These are phyloP conservation scores for Pedetes capensis DNA, from an alignment of 2,113 vertebrate species.

Conservation along the genomic window DNA sequence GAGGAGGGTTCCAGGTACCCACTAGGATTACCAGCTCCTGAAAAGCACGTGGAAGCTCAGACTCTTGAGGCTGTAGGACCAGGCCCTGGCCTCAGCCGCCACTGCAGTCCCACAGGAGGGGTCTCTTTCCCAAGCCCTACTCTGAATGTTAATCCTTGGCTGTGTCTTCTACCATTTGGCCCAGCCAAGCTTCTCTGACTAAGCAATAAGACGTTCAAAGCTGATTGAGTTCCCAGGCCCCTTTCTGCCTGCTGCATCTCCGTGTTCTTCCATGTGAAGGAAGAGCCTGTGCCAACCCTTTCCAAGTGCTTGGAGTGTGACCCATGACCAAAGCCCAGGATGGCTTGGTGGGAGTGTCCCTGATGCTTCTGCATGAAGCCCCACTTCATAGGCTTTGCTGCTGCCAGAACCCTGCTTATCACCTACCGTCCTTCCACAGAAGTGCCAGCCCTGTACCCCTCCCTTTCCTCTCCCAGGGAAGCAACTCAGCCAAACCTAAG, in stretches of 20 bases:
- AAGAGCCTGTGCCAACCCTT: neutral
- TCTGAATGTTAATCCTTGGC: neutral
- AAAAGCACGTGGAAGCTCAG: neutral
- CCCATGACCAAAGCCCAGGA: neutral
- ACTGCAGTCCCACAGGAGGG: neutral
- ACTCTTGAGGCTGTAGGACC: neutral
- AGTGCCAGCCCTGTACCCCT: neutral
- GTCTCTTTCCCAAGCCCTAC: neutral
- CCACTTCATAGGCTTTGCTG: neutral
- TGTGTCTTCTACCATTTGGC: neutral
- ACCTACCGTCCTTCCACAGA: neutral
- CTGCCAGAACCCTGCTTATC: neutral
- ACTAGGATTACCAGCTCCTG: neutral
- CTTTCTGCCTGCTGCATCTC: neutral
- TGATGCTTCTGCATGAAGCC: neutral
- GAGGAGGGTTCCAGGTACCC: neutral
- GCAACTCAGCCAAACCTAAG: neutral
- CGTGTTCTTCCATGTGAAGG: neutral
- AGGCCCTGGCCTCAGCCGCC: neutral
- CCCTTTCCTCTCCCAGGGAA: neutral
- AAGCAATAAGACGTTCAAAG: conserved; percentile 66
- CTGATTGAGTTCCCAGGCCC: neutral
- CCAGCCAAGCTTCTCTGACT: conserved; percentile 14
- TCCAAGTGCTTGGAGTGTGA: neutral
- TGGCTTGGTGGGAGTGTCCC: neutral